Base-by-base conservation (phyloP, 2,113 vertebrate species). In the Mustela nigripes region DNA sequence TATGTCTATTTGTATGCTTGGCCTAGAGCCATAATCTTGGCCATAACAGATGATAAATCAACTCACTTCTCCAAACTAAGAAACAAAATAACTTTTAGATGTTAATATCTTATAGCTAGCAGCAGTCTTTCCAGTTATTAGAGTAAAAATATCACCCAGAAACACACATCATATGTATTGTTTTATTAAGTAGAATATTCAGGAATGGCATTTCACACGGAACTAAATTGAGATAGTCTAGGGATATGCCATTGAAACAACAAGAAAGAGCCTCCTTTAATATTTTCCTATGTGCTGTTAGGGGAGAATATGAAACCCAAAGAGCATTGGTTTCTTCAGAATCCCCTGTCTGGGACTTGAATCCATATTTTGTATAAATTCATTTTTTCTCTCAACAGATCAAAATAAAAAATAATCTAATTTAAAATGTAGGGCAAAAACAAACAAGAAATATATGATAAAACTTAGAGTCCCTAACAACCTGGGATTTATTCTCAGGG, bases 21-120 rank as follows among this genome's bases (percentile, higher is more conserved):
- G 53, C 48, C 53, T 65, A 58, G 71, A 96, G 94, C 53, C 26
- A 39, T 84, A 86, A 82, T 93, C 56, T 95, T 91, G 50, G 65
- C 36, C n/a, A 18, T 58, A 85, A 56, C 11, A 80, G 53, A 24
- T 45, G 45, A 94, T 80, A 94, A 93, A 96, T 94, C 39, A 91
- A 78, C 71, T 90, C 71, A 74, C 5, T 97, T 96, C 71, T 79
- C 53, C 67, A 42, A 92, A 63, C 48, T 31, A 56, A 81, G 91
- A 78, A 45, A 71, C 22, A 94, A 95, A 84, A 86, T 88, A 91
- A 82, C 33, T 78, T 94, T 82, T 50, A 60, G 71, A 56, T 91
- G 69, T 19, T 95, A 60, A 65, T 76, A 16, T 91, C 18, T 42
- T 53, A 62, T 36, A 81, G 53, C 50, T 63, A 81, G 28, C 36